A percentile compares a stretch with the other conserved stretches of the same genome.
phyloP scores from a whole-genome alignment of 2,113 vertebrate species.

The Atractosteus spatula region DNA sequence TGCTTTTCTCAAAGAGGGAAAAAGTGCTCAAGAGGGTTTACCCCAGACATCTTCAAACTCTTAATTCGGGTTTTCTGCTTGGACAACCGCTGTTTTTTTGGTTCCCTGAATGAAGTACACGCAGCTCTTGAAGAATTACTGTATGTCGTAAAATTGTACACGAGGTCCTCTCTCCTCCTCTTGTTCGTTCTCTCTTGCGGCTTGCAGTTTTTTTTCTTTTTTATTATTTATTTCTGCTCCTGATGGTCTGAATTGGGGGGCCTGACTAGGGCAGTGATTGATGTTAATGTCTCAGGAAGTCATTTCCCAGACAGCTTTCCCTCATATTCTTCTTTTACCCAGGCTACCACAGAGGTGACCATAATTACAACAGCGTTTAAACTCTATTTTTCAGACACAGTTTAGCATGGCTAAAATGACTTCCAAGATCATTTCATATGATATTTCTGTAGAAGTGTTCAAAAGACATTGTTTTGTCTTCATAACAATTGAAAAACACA shows the following conservation, averaged over 20 bases:
- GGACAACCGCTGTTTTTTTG: slow-evolving; percentile 16
- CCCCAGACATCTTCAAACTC: slow-evolving; percentile 42
- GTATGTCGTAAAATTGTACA: neutral
- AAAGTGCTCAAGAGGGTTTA: slow-evolving; percentile 54
- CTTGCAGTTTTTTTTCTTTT: slow-evolving; percentile 15
- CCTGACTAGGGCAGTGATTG: slow-evolving; percentile 61
- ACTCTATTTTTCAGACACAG: slow-evolving; percentile 43
- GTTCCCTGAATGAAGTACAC: neutral
- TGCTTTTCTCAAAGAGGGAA: slow-evolving; percentile 37
- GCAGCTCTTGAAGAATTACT: slow-evolving; percentile 9
- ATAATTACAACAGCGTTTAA: slow-evolving; percentile 60
- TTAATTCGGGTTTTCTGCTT: slow-evolving; percentile 24
- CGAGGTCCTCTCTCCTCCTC: slow-evolving; percentile 18
- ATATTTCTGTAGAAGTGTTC: neutral
- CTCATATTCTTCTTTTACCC: slow-evolving; percentile 55
- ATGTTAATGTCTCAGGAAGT: slow-evolving; percentile 76
- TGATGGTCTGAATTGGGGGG: slow-evolving; percentile 45
- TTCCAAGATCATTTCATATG: slow-evolving; percentile 18
- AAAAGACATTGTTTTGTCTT: neutral
- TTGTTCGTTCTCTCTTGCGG: slow-evolving; percentile 20
- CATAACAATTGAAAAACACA: neutral
- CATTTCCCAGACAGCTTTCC: slow-evolving; percentile 66
- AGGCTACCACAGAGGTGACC: slow-evolving; percentile 63
- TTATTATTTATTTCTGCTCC: slow-evolving; percentile 46
- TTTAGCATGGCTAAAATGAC: slow-evolving; percentile 5